Evolutionary conservation across 2,113 vertebrate genomes (phyloP).

Genomic region (Podarcis cretensis): DNA sequence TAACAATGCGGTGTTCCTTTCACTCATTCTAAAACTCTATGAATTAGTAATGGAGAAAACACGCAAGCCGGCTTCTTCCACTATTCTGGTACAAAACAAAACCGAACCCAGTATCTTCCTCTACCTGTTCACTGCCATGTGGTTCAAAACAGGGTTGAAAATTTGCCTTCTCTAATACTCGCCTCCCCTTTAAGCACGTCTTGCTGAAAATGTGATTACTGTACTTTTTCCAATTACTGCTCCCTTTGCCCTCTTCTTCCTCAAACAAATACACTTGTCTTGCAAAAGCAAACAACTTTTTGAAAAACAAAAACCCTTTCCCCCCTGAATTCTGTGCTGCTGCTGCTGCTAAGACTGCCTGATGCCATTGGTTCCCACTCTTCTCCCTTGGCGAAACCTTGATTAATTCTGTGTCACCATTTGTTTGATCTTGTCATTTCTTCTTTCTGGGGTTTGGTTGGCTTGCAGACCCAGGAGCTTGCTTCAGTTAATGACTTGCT

Average conservation of each 20-base stretch:
- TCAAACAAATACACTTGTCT: background rate
- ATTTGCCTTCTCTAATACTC: background rate
- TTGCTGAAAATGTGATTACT: background rate
- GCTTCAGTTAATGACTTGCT: constrained; percentile 38
- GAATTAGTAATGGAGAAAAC: background rate
- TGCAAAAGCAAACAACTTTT: background rate
- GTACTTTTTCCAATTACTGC: constrained; percentile 12
- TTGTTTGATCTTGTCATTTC: constrained; percentile 28
- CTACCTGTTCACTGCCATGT: background rate
- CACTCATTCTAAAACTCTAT: background rate
- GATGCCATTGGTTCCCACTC: background rate
- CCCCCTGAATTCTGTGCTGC: constrained; percentile 5
- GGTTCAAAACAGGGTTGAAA: constrained; percentile 1
- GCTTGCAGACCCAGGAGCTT: background rate
- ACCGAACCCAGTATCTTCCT: background rate
- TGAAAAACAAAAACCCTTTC: background rate
- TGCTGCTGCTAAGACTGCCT: background rate
- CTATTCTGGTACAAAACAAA: background rate
- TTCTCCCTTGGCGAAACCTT: background rate
- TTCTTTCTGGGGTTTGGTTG: background rate
- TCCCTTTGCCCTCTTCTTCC: constrained; percentile 1
- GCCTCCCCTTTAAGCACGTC: background rate
- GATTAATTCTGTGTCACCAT: background rate
- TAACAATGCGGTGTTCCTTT: background rate
- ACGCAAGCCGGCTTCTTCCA: background rate